phyloP scores from a whole-genome alignment of 2,113 vertebrate genomes.

The Petaurus breviceps region DNA sequence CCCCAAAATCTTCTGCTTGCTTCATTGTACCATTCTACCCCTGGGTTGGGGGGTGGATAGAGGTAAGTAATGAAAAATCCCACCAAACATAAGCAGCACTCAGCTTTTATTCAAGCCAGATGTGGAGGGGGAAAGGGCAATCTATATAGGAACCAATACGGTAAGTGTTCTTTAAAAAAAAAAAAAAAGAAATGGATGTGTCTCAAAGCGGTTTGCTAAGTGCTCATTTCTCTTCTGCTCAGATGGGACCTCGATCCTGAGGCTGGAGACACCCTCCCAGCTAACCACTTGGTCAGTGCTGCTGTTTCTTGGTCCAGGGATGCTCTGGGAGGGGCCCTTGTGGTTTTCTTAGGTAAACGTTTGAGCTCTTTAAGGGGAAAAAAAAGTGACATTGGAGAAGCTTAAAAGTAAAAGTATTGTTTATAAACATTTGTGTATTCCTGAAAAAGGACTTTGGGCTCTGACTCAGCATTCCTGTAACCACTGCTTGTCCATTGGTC shows the following conservation, averaged over 20 bases:
- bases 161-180: constrained; percentile 2
- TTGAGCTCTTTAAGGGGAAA: background rate
- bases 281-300: background rate
- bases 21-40: background rate
- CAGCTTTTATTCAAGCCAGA: background rate
- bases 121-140: background rate
- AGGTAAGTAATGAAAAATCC: background rate
- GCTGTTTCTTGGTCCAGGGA: background rate
- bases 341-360: background rate
- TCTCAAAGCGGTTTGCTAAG: background rate
- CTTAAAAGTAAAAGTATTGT: background rate
- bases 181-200: background rate
- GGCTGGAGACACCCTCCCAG: background rate
- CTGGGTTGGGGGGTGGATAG: background rate
- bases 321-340: background rate
- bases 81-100: background rate
- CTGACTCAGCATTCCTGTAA: background rate
- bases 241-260: background rate
- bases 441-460: background rate
- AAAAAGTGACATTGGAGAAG: background rate
- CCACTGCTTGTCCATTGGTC: background rate
- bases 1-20: background rate
- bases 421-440: background rate
- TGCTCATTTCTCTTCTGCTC: background rate
- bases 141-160: background rate